phyloP scores from a whole-genome alignment of 2,113 vertebrate species.

The Ascaphus truei region DNA sequence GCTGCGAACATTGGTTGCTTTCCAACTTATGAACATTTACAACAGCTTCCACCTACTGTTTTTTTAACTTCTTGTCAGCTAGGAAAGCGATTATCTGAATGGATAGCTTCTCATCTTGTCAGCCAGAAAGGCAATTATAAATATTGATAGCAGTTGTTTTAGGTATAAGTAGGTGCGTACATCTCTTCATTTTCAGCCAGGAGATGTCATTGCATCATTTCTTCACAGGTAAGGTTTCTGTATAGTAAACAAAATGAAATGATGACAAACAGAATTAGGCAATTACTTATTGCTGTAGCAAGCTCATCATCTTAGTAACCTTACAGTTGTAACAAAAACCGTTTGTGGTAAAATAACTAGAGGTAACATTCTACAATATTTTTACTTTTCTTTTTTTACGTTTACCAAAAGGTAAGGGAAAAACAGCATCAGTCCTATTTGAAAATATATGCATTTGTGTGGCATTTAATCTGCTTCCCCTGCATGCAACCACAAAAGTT shows the following conservation, averaged over 20 bases:
- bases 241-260: constrained; percentile 22
- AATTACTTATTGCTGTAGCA: background rate
- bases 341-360: no score
- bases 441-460: no score
- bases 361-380: no score
- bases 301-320: no score
- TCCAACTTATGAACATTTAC: constrained; percentile 53
- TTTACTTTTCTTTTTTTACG: no score
- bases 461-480: no score
- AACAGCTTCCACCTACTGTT: constrained; percentile 52
- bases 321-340: no score
- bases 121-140: constrained; percentile 57
- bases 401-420: no score
- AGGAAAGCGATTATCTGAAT: constrained; percentile 55
- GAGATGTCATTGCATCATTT: constrained; percentile 33
- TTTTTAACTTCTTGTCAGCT: constrained; percentile 47
- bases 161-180: constrained; percentile 40
- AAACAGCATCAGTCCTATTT: no score
- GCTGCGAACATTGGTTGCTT: constrained; percentile 51
- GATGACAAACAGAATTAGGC: background rate
- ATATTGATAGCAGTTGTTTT: constrained; percentile 56
- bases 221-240: background rate
- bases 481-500: no score
- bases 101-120: constrained; percentile 55
- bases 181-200: background rate